Conservation (phyloP, 37 sponge, comb jelly and placozoan genomes). For the Cladorhizidae sp. region DNA sequence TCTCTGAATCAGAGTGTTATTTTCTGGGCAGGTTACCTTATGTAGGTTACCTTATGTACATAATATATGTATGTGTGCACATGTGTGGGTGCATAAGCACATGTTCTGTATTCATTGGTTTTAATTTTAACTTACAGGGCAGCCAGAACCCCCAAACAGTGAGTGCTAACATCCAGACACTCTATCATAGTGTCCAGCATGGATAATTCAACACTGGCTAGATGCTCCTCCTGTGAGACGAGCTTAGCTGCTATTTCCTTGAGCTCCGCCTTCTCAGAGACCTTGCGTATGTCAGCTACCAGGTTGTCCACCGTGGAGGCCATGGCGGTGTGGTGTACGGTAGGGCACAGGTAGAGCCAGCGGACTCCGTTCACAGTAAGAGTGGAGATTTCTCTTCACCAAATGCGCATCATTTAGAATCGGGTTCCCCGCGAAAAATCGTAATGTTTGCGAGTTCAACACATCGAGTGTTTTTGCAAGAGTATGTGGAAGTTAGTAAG, state of each 20-base stretch:
- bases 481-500: too few relatives aligned
- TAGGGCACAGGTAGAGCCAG: too few relatives aligned
- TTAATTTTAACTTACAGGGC: constrained; percentile 35
- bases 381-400: background rate
- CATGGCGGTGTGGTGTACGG: too few relatives aligned
- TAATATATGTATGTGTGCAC: too few relatives aligned
- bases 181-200: constrained; percentile 53
- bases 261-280: constrained; percentile 17
- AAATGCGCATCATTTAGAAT: background rate
- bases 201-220: constrained; percentile 14
- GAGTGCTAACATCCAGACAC: constrained; percentile 30
- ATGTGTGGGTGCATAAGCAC: too few relatives aligned
- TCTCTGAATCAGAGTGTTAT: background rate
- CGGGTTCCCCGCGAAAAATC: too few relatives aligned
- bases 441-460: too few relatives aligned
- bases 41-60: too few relatives aligned
- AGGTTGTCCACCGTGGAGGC: constrained; percentile 35
- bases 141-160: constrained; percentile 57
- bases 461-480: too few relatives aligned
- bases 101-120: too few relatives aligned
- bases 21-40: background rate
- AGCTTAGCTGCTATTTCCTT: constrained; percentile 24
- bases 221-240: constrained; percentile 10
- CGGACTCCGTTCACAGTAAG: background rate
- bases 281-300: constrained; percentile 51